Percentiles rank a stretch among this genome's conserved stretches.
phyloP scores from a whole-genome alignment of 2,113 vertebrate genomes.

The Myrmophylax atrothorax region DNA sequence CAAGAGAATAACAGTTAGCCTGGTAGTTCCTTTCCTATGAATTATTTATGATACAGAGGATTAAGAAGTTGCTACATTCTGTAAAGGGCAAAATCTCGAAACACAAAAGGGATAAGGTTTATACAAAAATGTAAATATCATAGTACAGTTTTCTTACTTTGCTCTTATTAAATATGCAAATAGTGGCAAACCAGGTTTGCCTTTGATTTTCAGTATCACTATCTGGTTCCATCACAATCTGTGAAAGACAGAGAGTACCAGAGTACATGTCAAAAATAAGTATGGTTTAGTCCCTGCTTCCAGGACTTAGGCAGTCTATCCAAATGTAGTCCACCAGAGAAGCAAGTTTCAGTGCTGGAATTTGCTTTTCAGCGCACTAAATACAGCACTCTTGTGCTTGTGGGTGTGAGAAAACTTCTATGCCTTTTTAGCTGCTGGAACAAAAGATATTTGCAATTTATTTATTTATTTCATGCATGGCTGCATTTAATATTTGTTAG shows the following conservation, averaged over 20 bases:
- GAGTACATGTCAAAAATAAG: constrained; percentile 43
- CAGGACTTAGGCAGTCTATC: background rate
- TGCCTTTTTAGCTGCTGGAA: constrained; percentile 61
- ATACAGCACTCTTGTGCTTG: constrained; percentile 35
- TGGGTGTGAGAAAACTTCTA: constrained; percentile 74
- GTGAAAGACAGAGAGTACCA: constrained; percentile 22
- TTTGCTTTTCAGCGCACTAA: constrained; percentile 56
- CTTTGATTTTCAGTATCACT: background rate
- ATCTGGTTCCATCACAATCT: constrained; percentile 10
- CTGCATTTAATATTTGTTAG: background rate
- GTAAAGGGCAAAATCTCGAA: background rate
- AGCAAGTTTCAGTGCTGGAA: background rate
- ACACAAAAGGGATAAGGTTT: background rate
- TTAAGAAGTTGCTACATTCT: background rate
- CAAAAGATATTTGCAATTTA: constrained; percentile 20
- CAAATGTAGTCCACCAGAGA: constrained; percentile 24
- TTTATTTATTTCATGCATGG: constrained; percentile 31
- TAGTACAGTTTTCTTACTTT: background rate
- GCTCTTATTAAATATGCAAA: background rate
- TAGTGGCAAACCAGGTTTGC: background rate
- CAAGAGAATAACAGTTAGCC: background rate
- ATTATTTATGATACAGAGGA: background rate
- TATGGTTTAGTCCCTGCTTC: constrained; percentile 36
- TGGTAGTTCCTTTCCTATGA: background rate
- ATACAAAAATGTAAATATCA: background rate